These are phyloP conservation scores for Luperina nickerlii DNA, from an alignment of 2,888 invertebrate genomes.

Conservation along the genomic window DNA sequence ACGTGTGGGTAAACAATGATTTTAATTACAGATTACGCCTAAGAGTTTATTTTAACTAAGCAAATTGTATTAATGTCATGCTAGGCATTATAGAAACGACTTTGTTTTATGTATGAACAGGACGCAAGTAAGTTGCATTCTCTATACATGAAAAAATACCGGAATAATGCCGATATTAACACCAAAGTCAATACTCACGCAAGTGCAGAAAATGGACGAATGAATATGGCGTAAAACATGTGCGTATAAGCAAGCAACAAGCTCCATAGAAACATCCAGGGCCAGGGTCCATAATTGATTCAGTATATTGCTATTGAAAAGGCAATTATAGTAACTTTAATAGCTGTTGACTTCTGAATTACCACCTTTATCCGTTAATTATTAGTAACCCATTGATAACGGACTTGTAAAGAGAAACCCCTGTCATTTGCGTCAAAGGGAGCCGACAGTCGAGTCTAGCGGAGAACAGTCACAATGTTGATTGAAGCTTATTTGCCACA, in stretches of 20 bases:
- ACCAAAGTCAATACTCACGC: background rate
- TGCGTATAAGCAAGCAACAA: background rate
- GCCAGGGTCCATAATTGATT: too few species aligned
- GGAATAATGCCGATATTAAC: background rate
- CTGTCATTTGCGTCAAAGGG: slow-evolving; percentile 15
- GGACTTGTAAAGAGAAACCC: slow-evolving; percentile 29
- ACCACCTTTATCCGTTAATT: slow-evolving; percentile 29
- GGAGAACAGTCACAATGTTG: slow-evolving; percentile 25
- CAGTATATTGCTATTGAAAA: slow-evolving; percentile 9
- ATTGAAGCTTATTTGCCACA: slow-evolving; percentile 53
- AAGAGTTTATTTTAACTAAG: slow-evolving; percentile 56
- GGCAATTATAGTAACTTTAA: slow-evolving; percentile 23
- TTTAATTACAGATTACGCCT: slow-evolving; percentile 67
- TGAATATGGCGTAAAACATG: background rate
- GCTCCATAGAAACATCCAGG: background rate
- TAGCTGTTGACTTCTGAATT: slow-evolving; percentile 41
- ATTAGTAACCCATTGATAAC: slow-evolving; percentile 24
- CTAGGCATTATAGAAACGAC: slow-evolving; percentile 14
- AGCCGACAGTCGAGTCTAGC: slow-evolving; percentile 13
- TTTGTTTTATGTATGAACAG: slow-evolving; percentile 31
- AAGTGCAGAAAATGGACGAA: background rate
- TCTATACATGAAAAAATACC: background rate
- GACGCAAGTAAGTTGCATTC: background rate
- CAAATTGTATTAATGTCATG: slow-evolving; percentile 37
- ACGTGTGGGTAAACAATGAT: slow-evolving; percentile 69